Evolutionary conservation across 2,113 vertebrate genomes (phyloP), one percentile per base, ranked within the genome.

Genomic region (Oryzias celebensis): DNA sequence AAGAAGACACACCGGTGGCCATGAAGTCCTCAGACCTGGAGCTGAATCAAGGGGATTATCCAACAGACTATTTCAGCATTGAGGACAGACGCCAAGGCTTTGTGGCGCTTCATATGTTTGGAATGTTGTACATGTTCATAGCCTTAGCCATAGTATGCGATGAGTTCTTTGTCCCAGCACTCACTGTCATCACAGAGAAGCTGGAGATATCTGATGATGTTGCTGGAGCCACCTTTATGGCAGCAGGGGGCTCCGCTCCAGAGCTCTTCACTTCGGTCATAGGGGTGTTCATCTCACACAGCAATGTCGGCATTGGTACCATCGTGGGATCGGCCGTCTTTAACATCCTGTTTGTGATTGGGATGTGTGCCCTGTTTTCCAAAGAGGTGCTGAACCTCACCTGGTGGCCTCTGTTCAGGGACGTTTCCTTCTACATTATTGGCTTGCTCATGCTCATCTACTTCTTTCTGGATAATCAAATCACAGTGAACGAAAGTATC

Each of bases 61-160:
- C 96, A 0, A 71, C 51, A 41, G 97, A 99, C 83, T 91, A 93
- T 59, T 98, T 99, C 85, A 92, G 82, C 42, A 88, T 99, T 18
- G 92, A 94, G 69, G 82, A 98, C 0, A 91, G 97, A 79, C 93
- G 95, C 62, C 89, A 88, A 58, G 97, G 97, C 46, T 95, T 90
- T 28, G 94, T 98, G 56, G 22, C 72, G 26, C 74, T 99, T 48
- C 96, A 99, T 54, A 91, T 99, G 85, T 88, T 94, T 64, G 96
- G 97, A 59, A 99, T 99, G 97, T 82, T 99, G 73, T 99, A 99
- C 85, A 99, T 99, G 96, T 99, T 99, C 88, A 94, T 99, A 89
- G 92, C 96, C 84, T 93, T 99, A 91, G 97, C 96, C 68, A 93
- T 99, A 8, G 96, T 99, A 73, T 99, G 96, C 0, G 97, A 99